phyloP scores from a whole-genome alignment of 2,797 vertebrate species.

The Rhinogobio ventralis region DNA sequence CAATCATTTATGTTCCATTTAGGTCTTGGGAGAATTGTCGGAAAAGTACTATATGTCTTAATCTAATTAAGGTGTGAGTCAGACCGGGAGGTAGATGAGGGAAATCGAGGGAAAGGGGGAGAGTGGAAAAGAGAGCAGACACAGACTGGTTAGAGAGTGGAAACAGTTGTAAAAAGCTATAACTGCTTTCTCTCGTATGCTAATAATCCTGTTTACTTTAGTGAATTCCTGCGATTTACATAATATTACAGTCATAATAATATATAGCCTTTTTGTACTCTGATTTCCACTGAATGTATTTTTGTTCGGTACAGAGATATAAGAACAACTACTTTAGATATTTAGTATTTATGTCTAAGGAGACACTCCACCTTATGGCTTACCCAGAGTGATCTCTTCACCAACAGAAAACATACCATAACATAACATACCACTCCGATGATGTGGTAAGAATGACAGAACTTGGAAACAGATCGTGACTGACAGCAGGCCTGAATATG shows the following conservation, averaged over 20 bases:
- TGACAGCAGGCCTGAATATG: slow-evolving; percentile 43
- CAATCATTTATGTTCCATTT: slow-evolving; percentile 67
- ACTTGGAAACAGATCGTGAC: slow-evolving; percentile 37
- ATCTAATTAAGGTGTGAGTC: slow-evolving; percentile 63
- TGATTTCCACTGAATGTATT: neutral
- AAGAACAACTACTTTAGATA: neutral
- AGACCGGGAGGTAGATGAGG: slow-evolving; percentile 42
- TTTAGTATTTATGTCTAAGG: neutral
- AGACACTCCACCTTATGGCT: neutral
- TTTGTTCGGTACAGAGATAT: neutral
- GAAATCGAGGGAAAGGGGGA: slow-evolving; percentile 15
- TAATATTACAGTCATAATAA: neutral
- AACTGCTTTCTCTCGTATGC: neutral
- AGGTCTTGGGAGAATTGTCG: slow-evolving; percentile 58
- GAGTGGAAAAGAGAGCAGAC: slow-evolving; percentile 9
- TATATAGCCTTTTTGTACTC: neutral
- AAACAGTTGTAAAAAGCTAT: neutral
- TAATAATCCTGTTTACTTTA: neutral
- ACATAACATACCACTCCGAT: no score
- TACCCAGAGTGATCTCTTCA: neutral
- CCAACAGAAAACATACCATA: slow-evolving; percentile 22
- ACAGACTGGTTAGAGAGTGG: slow-evolving; percentile 1
- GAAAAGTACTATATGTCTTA: slow-evolving; percentile 58
- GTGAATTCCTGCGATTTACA: slow-evolving; percentile 3
- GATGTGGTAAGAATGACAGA: neutral